phyloP scores from a whole-genome alignment of 2,113 vertebrate genomes.

The Suncus etruscus region DNA sequence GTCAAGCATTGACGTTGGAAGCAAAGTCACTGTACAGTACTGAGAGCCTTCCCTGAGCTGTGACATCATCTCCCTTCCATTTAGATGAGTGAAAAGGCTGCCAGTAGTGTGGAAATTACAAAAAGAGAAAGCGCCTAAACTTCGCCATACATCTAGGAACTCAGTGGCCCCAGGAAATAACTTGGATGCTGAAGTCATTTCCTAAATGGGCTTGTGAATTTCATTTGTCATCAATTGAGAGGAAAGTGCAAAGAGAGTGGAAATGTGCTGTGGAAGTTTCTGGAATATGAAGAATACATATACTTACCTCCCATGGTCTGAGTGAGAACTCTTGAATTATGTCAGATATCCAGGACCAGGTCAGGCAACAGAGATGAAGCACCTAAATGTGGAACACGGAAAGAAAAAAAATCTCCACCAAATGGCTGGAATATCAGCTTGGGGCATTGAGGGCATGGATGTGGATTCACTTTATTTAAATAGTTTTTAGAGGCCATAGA shows the following conservation, averaged over 20 bases:
- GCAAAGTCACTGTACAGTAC: constrained; percentile 66
- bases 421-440: not conserved
- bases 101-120: constrained; percentile 63
- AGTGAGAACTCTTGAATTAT: constrained; percentile 57
- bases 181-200: constrained; percentile 82
- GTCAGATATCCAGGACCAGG: not conserved
- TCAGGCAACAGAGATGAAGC: not conserved
- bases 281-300: not conserved
- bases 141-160: constrained; percentile 71
- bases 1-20: constrained; percentile 56
- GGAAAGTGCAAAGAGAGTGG: constrained; percentile 67
- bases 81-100: constrained; percentile 63
- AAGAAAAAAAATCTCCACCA: not conserved
- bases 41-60: constrained; percentile 70
- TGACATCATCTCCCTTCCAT: constrained; percentile 73
- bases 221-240: constrained; percentile 71
- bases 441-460: too few species aligned
- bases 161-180: constrained; percentile 77
- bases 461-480: not conserved
- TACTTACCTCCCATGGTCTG: constrained; percentile 1
- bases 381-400: not conserved
- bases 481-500: not conserved
- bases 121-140: constrained; percentile 65
- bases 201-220: constrained; percentile 74
- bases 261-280: constrained; percentile 56